A percentile compares a stretch with the other conserved stretches of the same genome.
Conservation (phyloP, 2,797 vertebrate genomes). For the Phoebastria nigripes region DNA sequence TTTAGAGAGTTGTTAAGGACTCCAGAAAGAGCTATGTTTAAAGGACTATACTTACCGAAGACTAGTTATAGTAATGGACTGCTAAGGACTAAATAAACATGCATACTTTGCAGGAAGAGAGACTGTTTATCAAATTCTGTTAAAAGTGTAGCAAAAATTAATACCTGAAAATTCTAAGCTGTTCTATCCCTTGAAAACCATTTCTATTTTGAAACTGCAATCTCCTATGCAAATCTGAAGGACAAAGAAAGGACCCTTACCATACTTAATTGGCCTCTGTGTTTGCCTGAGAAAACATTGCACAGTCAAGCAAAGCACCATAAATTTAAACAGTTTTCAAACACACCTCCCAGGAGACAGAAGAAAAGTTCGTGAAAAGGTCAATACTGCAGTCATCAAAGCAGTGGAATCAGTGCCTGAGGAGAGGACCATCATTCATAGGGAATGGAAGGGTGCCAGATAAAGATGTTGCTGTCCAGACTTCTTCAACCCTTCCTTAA, state of each 20-base stretch:
- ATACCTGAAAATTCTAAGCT: not conserved
- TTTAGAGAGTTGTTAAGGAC: not conserved
- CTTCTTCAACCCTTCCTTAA: not conserved
- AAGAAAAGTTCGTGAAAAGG: conserved; percentile 11
- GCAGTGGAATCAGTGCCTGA: not conserved
- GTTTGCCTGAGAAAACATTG: not conserved
- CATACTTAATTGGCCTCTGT: not conserved
- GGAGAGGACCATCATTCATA: not conserved
- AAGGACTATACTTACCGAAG: not conserved
- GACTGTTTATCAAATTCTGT: not conserved
- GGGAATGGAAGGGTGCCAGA: not conserved
- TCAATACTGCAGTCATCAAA: conserved; percentile 1
- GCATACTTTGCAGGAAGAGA: not conserved
- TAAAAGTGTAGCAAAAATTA: not conserved
- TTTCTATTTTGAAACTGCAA: not conserved
- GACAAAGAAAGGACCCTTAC: not conserved
- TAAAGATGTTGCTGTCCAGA: not conserved
- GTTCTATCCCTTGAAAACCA: not conserved
- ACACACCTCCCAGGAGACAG: not conserved
- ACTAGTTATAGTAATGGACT: not conserved
- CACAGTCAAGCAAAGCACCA: not conserved
- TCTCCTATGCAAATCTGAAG: not conserved
- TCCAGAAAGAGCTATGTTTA: not conserved
- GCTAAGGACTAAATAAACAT: not conserved
- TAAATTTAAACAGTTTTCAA: conserved; percentile 19